Evolutionary conservation across 2,888 invertebrate species (phyloP), one percentile per base, ranked within the genome.

Genomic region (Argyresthia goedartella): DNA sequence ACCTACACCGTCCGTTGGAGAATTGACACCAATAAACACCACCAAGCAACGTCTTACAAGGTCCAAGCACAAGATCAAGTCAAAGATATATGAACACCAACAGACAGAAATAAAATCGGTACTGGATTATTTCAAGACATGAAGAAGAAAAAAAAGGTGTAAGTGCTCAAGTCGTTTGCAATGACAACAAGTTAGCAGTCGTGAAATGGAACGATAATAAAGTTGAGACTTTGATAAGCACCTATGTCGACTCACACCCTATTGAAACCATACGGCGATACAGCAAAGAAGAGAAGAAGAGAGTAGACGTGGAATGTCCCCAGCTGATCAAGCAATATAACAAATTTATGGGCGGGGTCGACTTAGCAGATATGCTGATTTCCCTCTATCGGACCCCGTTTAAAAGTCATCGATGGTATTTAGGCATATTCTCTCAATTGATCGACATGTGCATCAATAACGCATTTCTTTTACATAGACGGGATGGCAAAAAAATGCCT

Each of bases 261-360:
- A 36, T 47, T 43, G 50, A 49, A 10, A 46, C 41, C 46, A 57
- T 61, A 4, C 52, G 49, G 44, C 50, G 61, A 44, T 61, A 55
- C 52, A 51, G 53, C 43, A 58, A 56, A 52, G 51, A 53, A 43
- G 54, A 55, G 49, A 57, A 60, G 34, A 39, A 25, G 9, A 55
- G 41, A 35, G 55, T 54, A 43, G 45, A 58, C 34, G 55, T 62
- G 34, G 16, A 43, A 33, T 61, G 59, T 49, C 63, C 61, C 46
- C 52, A 56, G 14, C 53, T 59, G 36, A 52, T 60, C n/a, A 47
- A 43, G n/a, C 52, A 54, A 9, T 63, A 63, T 53, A 64, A 63
- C 50, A 55, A 54, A 44, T 57, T 60, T 49, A 63, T 63, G 61
- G 61, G 60, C 8, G 59, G 60, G 8, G 59, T 61, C 1, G 61